Evolutionary conservation across 2,797 vertebrate genomes (phyloP).

Genomic region (Anableps anableps): DNA sequence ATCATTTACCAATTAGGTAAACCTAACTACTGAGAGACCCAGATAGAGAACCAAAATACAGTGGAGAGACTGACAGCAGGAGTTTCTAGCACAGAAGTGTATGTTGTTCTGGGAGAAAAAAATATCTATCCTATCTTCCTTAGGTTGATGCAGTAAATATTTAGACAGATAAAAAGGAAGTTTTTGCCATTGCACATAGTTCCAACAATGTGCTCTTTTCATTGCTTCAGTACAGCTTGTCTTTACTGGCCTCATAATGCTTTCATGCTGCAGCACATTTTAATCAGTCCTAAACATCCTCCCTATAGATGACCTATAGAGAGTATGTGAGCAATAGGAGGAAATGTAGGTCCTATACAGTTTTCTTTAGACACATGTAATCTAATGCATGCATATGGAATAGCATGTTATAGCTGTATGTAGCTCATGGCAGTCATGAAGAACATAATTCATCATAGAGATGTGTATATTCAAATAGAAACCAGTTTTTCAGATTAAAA

Average conservation of each 20-base stretch:
- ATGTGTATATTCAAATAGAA: constrained; percentile 22
- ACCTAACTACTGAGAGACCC: background rate
- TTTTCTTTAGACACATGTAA: constrained; percentile 16
- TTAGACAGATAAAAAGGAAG: background rate
- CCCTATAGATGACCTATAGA: constrained; percentile 38
- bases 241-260: constrained; percentile 30
- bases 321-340: background rate
- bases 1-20: background rate
- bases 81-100: background rate
- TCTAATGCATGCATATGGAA: constrained; percentile 15
- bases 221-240: constrained; percentile 17
- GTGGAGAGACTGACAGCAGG: background rate
- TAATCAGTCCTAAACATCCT: constrained; percentile 42
- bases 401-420: constrained; percentile 7
- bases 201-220: constrained; percentile 32
- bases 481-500: constrained; percentile 12
- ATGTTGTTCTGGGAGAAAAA: background rate
- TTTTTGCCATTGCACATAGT: constrained; percentile 11
- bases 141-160: background rate
- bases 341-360: constrained; percentile 17
- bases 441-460: constrained; percentile 26
- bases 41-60: background rate
- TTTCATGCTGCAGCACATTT: constrained; percentile 19
- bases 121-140: background rate
- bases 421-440: constrained; percentile 12